Percentiles rank a stretch among this genome's conserved stretches.
These are phyloP conservation scores for Mantis religiosa DNA, from an alignment of 2,888 invertebrate species.

Conservation along the genomic window DNA sequence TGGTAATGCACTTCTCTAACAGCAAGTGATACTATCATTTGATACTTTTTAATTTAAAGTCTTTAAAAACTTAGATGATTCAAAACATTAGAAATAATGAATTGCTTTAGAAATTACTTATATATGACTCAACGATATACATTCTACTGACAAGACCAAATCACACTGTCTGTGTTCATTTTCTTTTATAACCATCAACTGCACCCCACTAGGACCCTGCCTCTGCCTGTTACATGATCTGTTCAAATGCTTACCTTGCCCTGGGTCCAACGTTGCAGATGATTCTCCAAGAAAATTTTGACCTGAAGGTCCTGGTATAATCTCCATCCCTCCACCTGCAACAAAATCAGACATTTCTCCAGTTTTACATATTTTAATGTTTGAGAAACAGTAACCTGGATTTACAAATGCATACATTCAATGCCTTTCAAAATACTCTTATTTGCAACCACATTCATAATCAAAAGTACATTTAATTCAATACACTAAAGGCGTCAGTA, in stretches of 20 bases:
- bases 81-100: neutral
- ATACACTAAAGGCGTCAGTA: too few species aligned
- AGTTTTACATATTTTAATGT: neutral
- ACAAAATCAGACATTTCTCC: neutral
- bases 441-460: too few species aligned
- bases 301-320: conserved; percentile 42
- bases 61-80: neutral
- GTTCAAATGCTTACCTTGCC: conserved; percentile 37
- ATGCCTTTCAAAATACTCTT: too few species aligned
- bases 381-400: neutral
- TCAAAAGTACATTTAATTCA: too few species aligned
- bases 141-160: neutral
- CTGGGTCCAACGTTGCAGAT: conserved; percentile 35
- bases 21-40: too few species aligned
- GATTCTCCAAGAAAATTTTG: conserved; percentile 37
- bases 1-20: too few species aligned
- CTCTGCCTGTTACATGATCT: neutral
- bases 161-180: neutral
- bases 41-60: too few species aligned
- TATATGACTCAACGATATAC: neutral
- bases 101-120: too few species aligned
- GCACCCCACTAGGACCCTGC: conserved; percentile 17
- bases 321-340: conserved; percentile 42
- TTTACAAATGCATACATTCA: neutral
- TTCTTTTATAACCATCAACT: neutral